Percentiles rank a stretch among this genome's conserved stretches.
phyloP scores from a whole-genome alignment of 2,888 invertebrate genomes.

The Tipula helvola region DNA sequence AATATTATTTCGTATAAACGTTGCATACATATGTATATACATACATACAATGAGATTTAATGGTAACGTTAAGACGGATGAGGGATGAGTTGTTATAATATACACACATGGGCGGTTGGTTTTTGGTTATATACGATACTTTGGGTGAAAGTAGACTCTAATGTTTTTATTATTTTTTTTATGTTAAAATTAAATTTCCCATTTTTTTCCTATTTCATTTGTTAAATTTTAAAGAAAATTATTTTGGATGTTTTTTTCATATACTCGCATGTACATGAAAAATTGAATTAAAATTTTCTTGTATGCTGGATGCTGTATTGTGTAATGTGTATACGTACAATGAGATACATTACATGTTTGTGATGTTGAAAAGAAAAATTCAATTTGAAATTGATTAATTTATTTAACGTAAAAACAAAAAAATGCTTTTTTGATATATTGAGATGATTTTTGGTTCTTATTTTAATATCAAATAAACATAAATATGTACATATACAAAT shows the following conservation, averaged over 20 bases:
- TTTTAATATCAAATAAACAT: neutral
- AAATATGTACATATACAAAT: too few species aligned
- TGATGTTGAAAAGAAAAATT: neutral
- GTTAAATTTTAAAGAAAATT: neutral
- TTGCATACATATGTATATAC: neutral
- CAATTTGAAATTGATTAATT: neutral
- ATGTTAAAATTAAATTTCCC: neutral
- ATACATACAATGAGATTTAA: neutral
- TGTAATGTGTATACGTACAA: neutral
- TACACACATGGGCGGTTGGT: neutral
- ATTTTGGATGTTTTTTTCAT: neutral
- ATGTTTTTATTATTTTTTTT: neutral
- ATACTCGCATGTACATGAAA: neutral
- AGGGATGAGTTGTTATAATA: neutral
- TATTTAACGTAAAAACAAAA: neutral
- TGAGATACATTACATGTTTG: neutral
- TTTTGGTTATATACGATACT: neutral
- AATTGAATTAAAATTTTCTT: neutral
- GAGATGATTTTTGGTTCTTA: neutral
- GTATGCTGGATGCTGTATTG: neutral
- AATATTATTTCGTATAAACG: neutral
- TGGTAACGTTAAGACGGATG: neutral
- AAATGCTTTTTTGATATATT: neutral
- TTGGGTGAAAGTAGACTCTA: neutral
- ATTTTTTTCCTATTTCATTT: neutral